A percentile compares a stretch with the other conserved stretches of the same genome.
Conservation (phyloP, 2,888 invertebrate species). For the Apotomis betuletana region DNA sequence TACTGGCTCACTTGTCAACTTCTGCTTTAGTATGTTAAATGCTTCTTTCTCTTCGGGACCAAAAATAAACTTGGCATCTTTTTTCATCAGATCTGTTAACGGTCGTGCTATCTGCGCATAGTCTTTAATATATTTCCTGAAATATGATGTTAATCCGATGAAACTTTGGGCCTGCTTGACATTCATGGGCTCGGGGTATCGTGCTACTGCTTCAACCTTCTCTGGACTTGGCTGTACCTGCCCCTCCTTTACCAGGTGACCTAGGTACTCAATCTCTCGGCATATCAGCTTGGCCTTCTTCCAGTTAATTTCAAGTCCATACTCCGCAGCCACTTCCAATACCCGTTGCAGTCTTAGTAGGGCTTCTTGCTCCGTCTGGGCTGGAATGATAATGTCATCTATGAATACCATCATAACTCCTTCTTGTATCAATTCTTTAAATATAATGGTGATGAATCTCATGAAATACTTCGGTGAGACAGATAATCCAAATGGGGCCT, state of each 20-base stretch:
- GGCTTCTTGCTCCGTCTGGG: slow-evolving; percentile 14
- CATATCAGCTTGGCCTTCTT: slow-evolving; percentile 20
- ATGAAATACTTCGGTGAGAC: slow-evolving; percentile 44
- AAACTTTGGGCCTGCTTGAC: slow-evolving; percentile 31
- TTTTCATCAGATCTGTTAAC: slow-evolving; percentile 29
- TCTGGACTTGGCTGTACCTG: slow-evolving; percentile 21
- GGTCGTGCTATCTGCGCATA: slow-evolving; percentile 34
- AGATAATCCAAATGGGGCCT: slow-evolving; percentile 46
- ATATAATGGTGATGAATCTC: slow-evolving; percentile 43
- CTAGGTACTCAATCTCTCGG: slow-evolving; percentile 30
- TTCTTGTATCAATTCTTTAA: slow-evolving; percentile 20
- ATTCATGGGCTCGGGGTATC: slow-evolving; percentile 24
- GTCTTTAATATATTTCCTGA: slow-evolving; percentile 30
- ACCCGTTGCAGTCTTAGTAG: slow-evolving; percentile 18
- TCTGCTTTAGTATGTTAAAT: slow-evolving; percentile 17
- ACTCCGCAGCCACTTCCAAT: slow-evolving; percentile 16
- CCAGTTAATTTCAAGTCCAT: slow-evolving; percentile 24
- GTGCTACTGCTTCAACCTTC: slow-evolving; percentile 22
- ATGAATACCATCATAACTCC: slow-evolving; percentile 21
- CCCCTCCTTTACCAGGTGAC: slow-evolving; percentile 20
- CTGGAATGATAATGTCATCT: slow-evolving; percentile 31
- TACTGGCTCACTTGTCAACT: slow-evolving; percentile 11
- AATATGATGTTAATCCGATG: slow-evolving; percentile 31
- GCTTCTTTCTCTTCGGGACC: slow-evolving; percentile 5
- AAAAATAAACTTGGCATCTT: slow-evolving; percentile 30